These are phyloP conservation scores for Brachionus plicatilis DNA, from an alignment of 1,140 invertebrate species.

Conservation along the genomic window DNA sequence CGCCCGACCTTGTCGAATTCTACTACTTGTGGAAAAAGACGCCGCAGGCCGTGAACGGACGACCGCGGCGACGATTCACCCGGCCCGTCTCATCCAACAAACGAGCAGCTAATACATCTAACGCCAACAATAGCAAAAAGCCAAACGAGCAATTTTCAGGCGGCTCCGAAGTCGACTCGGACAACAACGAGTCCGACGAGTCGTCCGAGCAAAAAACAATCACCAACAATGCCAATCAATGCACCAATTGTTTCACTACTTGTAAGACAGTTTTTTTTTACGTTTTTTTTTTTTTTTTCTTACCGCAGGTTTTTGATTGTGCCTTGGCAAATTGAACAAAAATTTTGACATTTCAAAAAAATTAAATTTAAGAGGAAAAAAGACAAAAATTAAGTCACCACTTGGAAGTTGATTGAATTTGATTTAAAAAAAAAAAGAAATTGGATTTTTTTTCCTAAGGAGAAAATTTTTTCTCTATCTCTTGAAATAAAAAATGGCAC, in stretches of 20 bases:
- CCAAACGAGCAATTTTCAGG: slow-evolving; percentile 45
- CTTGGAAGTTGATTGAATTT: no score
- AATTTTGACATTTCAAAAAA: no score
- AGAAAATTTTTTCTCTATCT: no score
- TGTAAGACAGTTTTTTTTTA: neutral
- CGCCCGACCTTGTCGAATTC: slow-evolving; percentile 80
- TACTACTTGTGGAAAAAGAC: slow-evolving; percentile 99
- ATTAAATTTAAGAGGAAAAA: no score
- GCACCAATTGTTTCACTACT: slow-evolving; percentile 30
- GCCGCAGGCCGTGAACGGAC: slow-evolving; percentile 79
- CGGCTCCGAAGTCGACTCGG: slow-evolving; percentile 79
- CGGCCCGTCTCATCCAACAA: slow-evolving; percentile 79
- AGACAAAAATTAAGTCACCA: no score
- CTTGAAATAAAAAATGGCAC: no score
- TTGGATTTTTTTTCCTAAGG: no score
- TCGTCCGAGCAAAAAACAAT: slow-evolving; percentile 20
- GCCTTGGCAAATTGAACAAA: no score
- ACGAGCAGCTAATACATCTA: slow-evolving; percentile 53
- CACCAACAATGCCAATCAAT: neutral
- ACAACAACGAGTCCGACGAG: slow-evolving; percentile 80
- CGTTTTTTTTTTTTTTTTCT: neutral
- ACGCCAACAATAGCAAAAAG: neutral
- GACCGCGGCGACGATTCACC: slow-evolving; percentile 71
- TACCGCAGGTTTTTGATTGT: neutral
- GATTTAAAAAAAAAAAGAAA: no score